These are phyloP conservation scores for Geophilus truncorum DNA, from an alignment of 2,888 invertebrate genomes.

Conservation along the genomic window DNA sequence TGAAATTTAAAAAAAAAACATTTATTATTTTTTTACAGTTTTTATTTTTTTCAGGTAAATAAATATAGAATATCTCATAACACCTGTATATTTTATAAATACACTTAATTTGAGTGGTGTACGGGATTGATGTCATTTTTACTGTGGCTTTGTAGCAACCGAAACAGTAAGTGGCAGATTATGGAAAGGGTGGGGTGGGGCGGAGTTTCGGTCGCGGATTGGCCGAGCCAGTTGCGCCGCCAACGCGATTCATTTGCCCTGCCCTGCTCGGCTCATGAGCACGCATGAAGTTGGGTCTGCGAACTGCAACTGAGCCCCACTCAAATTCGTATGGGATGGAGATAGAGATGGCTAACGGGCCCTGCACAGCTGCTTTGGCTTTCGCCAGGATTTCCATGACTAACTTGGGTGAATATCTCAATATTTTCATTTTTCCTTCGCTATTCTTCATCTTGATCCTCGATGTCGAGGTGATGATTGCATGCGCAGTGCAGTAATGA, in stretches of 20 bases:
- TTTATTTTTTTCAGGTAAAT: not conserved
- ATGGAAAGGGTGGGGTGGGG: not conserved
- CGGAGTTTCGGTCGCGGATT: conserved; percentile 11
- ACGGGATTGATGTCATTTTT: conserved; percentile 3
- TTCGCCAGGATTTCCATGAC: not conserved
- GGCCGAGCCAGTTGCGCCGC: conserved; percentile 13
- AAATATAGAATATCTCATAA: not conserved
- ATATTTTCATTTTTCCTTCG: not conserved
- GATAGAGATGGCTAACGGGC: conserved; percentile 20
- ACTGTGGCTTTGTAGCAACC: not conserved
- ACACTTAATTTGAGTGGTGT: not conserved
- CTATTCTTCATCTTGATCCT: not conserved
- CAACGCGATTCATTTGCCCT: not conserved
- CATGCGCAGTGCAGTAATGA: conserved; percentile 2
- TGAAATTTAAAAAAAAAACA: not conserved
- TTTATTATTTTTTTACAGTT: not conserved
- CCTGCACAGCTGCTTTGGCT: not conserved
- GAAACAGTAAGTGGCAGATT: not conserved
- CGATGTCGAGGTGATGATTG: not conserved
- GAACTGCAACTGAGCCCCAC: not conserved
- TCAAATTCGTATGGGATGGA: not conserved
- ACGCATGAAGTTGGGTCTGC: not conserved
- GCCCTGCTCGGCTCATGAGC: not conserved
- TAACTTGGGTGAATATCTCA: not conserved
- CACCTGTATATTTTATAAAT: not conserved